Base-by-base conservation (phyloP, 2,797 vertebrate species). In the Sciaenops ocellatus region DNA sequence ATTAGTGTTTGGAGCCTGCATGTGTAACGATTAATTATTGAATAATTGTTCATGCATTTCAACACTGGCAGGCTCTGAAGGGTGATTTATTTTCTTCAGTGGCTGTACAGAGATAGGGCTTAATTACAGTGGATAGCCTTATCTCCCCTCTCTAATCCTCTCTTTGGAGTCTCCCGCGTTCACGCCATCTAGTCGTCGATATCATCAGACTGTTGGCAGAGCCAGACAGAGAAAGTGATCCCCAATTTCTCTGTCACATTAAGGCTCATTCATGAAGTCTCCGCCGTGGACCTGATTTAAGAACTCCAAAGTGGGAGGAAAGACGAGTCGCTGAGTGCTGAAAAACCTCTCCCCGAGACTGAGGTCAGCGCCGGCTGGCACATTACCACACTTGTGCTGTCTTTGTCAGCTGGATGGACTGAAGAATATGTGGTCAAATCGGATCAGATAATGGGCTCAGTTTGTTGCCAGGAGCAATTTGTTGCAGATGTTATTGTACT, bases 21-120 rank as follows among this genome's bases (percentile, higher is more conserved):
- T 95, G 95, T 95, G 93, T 96, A 95, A 96, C 92, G 94, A 97
- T 96, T 96, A 97, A 97, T 97, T 96, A 97, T 96, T 96, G 94
- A 95, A 95, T 96, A 96, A 97, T 97, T 97, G 96, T 97, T 96
- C 93, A 93, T 94, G 95, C 94, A 95, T 95, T 96, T 95, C 95
- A 96, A 92, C 93, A 85, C 80, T 87, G 89, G 91, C 94, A 90
- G 93, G 92, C 93, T 95, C 95, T 95, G 90, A 94, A 91, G 94
- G 94, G 91, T 96, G 94, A 97, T 97, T 97, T 96, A 96, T 96
- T 95, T 95, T 94, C 92, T 92, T 91, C 77, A 84, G 30, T 84
- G 93, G 83, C 94, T 90, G 92, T 91, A 90, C 46, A 79, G 78
- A 94, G 94, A 88, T 88, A 66, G 90, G 86, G 87, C 89, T 96